A percentile compares a stretch with the other conserved stretches of the same genome.
Conservation (phyloP, 1,140 invertebrate genomes). For the Caenorhabditis brenneri region DNA sequence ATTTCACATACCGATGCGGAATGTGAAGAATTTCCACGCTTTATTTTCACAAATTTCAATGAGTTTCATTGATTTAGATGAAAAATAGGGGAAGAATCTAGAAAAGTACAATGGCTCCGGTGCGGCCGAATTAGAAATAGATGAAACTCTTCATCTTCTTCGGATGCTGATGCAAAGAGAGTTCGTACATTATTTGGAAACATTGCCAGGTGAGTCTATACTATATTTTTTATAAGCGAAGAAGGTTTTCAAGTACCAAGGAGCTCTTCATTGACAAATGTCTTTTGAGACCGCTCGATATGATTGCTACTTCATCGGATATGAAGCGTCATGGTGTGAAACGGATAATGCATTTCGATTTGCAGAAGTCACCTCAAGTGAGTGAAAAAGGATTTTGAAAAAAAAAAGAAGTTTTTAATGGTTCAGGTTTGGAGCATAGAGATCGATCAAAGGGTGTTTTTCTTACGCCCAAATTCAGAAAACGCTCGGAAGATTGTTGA, state of each 20-base stretch:
- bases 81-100: background rate
- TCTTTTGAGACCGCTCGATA: slow-evolving; percentile 6
- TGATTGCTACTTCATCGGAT: slow-evolving; percentile 17
- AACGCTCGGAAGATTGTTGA: background rate
- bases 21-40: background rate
- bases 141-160: slow-evolving; percentile 17
- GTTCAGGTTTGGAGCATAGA: background rate
- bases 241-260: background rate
- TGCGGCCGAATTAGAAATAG: background rate
- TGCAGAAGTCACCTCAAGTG: slow-evolving; percentile 1
- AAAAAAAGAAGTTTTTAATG: background rate
- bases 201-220: background rate
- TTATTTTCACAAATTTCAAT: background rate
- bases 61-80: background rate
- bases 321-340: slow-evolving; percentile 18
- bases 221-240: background rate
- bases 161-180: slow-evolving; percentile 22
- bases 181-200: slow-evolving; percentile 35
- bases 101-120: slow-evolving; percentile 1
- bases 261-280: slow-evolving; percentile 30
- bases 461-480: background rate
- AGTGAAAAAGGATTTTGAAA: background rate
- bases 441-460: slow-evolving; percentile 15
- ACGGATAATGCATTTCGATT: slow-evolving; percentile 12
- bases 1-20: background rate